Evolutionary conservation across 2,113 vertebrate species (phyloP), one percentile per base, ranked within the genome.

Genomic region (Paratilapia polleni): DNA sequence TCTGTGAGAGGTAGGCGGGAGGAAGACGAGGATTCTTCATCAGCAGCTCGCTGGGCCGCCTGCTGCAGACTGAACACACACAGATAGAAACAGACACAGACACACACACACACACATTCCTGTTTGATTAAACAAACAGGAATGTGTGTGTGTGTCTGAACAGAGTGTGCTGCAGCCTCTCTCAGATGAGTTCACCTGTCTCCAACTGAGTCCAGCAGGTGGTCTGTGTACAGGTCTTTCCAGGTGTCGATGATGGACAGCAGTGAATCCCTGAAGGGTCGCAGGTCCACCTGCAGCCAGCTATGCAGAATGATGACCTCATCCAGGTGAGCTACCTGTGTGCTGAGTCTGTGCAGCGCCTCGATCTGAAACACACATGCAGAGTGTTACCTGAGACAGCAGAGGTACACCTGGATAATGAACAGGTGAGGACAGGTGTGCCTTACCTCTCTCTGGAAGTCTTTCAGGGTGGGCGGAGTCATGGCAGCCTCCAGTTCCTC

Each of bases 401-500:
- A 43, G 12, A 12, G 41, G 12, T 58, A 26, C 12, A 58, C 5
- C 12, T 58, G 12, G 22, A 5, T 13, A 26, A 4, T 34, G 12
- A 14, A 9, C 66, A 75, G 73, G 26, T 36, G 64, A 38, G 31
- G 24, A 59, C 22, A 26, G 24, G 22, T 59, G 57, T 4, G 3
- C 57, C 22, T 49, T 77, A 91, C 91, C 90, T 87, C 80, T 68
- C 82, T 87, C 59, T 74, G 68, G 77, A 93, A 92, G 66, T 91
- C 90, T 15, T 61, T 85, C 4, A 91, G 81, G 19, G 75, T 88
- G 28, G 89, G 88, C 1, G 82, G 80, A 22, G 54, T n/a, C 24
- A 80, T 36, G 0, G 57, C 64, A 0, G 76, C 34, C 10, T 92
- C 86, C 14, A 70, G 52, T 43, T 87, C 88, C 1, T 85, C 84